Conservation (phyloP, 2,113 vertebrate species). For the Scomber colias region DNA sequence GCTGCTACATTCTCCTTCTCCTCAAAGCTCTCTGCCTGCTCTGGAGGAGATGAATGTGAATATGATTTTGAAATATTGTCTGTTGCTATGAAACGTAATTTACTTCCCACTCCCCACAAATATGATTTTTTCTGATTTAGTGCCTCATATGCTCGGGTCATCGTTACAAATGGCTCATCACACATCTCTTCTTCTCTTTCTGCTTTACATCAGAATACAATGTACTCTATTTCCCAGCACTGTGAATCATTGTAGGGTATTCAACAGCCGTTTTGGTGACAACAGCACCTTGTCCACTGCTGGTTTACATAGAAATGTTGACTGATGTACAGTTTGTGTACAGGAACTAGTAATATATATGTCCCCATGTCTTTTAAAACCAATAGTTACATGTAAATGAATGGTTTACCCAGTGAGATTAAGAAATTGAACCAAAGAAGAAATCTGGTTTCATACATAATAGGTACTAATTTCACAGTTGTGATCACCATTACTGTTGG, state of each 20-base stretch:
- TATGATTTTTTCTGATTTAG: neutral
- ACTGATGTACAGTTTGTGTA: no score
- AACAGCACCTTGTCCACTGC: no score
- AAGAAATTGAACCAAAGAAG: neutral
- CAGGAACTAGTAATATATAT: no score
- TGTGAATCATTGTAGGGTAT: no score
- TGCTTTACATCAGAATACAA: neutral
- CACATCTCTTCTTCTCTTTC: neutral
- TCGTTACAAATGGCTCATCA: neutral
- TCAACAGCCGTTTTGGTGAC: no score
- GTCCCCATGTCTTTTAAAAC: no score
- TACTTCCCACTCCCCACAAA: neutral
- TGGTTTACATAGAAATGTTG: no score
- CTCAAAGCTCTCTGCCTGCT: neutral
- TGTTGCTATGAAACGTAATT: slow-evolving; percentile 11
- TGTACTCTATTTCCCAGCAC: neutral
- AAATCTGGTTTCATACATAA: no score
- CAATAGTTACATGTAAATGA: neutral
- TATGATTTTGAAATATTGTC: neutral
- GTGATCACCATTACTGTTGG: no score
- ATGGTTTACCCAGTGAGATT: neutral
- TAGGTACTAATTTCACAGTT: no score
- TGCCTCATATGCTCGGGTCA: neutral
- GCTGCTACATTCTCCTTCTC: neutral
- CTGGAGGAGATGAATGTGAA: neutral